These are phyloP conservation scores for Centruroides sculpturatus DNA, from an alignment of 1,140 invertebrate species.

Conservation along the genomic window DNA sequence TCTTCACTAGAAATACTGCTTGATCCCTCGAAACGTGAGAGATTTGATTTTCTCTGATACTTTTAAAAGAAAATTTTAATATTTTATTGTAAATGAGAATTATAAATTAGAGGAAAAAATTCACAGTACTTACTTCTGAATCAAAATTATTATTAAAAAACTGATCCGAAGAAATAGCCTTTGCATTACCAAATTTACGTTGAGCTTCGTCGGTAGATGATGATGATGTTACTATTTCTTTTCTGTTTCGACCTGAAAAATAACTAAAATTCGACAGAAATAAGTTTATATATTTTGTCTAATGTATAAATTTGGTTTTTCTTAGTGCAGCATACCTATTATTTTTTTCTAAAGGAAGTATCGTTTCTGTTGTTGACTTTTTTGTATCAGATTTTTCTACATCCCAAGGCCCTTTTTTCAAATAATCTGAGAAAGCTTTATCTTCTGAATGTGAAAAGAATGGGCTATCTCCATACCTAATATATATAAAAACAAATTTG, in stretches of 20 bases:
- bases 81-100: no score
- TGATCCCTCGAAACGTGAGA: slow-evolving; percentile 70
- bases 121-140: slow-evolving; percentile 37
- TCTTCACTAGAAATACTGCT: slow-evolving; percentile 90
- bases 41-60: slow-evolving; percentile 49
- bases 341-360: slow-evolving; percentile 2
- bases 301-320: neutral
- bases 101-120: neutral
- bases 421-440: neutral
- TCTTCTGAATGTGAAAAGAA: slow-evolving; percentile 12
- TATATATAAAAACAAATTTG: no score
- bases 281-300: no score
- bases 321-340: neutral
- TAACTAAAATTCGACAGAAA: no score
- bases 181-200: slow-evolving; percentile 90
- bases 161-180: slow-evolving; percentile 94
- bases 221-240: slow-evolving; percentile 2
- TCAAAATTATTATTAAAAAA: slow-evolving; percentile 66
- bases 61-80: slow-evolving; percentile 19
- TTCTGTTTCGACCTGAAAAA: neutral
- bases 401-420: no score
- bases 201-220: slow-evolving; percentile 48
- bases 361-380: neutral
- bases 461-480: slow-evolving; percentile 15
- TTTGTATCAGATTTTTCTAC: neutral